These are phyloP conservation scores for Odontamblyopus lacepedii DNA, from an alignment of 2,797 vertebrate genomes.

Conservation along the genomic window DNA sequence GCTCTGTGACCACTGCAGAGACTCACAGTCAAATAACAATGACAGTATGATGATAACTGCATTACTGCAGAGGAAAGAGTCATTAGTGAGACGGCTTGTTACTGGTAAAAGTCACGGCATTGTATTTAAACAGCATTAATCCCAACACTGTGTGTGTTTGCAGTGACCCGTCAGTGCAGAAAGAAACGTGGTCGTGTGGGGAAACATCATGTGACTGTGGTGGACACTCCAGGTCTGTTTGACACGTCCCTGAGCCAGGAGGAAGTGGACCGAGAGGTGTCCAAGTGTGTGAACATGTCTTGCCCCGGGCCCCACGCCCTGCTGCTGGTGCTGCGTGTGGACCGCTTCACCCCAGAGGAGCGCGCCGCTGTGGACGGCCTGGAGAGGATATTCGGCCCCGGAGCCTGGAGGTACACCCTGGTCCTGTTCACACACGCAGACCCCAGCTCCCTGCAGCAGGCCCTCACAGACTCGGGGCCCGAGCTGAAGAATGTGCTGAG, in stretches of 20 bases:
- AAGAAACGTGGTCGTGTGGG: constrained; percentile 6
- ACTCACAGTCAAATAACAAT: no score
- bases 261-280: constrained; percentile 8
- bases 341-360: constrained; percentile 14
- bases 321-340: constrained; percentile 42
- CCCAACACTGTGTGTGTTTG: neutral
- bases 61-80: no score
- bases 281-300: constrained; percentile 43
- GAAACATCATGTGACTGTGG: constrained; percentile 2
- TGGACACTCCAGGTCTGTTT: constrained; percentile 40
- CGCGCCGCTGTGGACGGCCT: neutral
- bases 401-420: constrained; percentile 36
- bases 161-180: constrained; percentile 39
- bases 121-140: no score
- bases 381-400: constrained; percentile 35
- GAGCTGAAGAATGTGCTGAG: constrained; percentile 16
- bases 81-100: no score
- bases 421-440: constrained; percentile 27
- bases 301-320: constrained; percentile 43
- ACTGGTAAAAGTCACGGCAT: no score
- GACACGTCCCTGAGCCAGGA: neutral
- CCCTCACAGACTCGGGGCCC: neutral
- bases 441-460: neutral
- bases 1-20: no score
- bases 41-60: no score